Percentiles rank a stretch among this genome's conserved stretches.
phyloP scores from a whole-genome alignment of 2,113 vertebrate genomes.

The Brienomyrus longianalis region DNA sequence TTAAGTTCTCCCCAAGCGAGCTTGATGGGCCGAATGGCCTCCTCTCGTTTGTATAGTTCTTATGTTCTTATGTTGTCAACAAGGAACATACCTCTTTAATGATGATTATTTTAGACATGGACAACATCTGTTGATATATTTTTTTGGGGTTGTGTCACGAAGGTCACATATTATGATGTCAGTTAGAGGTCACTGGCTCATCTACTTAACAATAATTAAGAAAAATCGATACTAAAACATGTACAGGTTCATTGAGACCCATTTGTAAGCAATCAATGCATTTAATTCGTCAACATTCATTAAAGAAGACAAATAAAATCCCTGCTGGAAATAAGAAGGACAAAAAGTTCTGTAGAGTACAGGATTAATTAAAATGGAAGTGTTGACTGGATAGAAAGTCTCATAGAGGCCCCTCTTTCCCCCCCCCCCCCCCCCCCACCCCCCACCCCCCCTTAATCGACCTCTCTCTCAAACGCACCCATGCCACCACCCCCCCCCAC shows the following conservation, averaged over 20 bases:
- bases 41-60: too few relatives aligned
- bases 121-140: background rate
- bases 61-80: background rate
- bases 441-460: too few relatives aligned
- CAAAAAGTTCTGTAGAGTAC: constrained; percentile 41
- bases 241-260: background rate
- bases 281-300: background rate
- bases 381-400: constrained; percentile 74
- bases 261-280: background rate
- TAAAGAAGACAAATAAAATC: constrained; percentile 26
- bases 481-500: too few relatives aligned
- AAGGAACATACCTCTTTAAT: background rate
- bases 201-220: background rate
- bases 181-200: background rate
- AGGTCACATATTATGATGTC: background rate
- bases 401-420: constrained; percentile 72
- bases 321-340: constrained; percentile 14
- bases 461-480: too few relatives aligned
- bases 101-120: background rate
- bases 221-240: background rate
- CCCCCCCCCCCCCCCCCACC: constrained; percentile 61
- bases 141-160: background rate
- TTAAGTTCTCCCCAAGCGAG: too few relatives aligned
- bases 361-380: constrained; percentile 71
- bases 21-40: too few relatives aligned